These are phyloP conservation scores for Pocillopora grandis DNA, from an alignment of 92 coral and sea anemone genomes.

Conservation along the genomic window DNA sequence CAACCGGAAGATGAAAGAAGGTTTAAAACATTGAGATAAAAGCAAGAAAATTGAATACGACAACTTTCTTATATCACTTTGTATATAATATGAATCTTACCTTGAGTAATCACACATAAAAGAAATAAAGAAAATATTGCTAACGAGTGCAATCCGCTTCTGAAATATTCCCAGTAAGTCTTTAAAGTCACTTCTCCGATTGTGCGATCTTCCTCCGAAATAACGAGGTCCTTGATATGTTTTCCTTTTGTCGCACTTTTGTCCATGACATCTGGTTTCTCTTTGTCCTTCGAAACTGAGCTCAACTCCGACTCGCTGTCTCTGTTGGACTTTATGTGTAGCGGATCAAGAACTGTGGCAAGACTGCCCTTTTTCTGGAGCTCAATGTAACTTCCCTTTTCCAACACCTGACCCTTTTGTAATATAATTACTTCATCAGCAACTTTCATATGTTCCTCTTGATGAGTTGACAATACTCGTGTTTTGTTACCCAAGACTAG, in stretches of 20 bases:
- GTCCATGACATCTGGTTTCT: neutral
- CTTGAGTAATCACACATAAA: neutral
- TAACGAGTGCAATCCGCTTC: neutral
- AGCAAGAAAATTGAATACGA: no score
- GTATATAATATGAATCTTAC: neutral
- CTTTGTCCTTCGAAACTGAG: neutral
- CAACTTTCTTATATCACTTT: no score
- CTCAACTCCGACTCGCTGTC: neutral
- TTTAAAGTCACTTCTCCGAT: neutral
- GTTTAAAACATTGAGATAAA: no score
- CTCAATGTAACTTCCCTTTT: neutral
- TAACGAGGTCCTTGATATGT: neutral
- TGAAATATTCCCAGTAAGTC: constrained; percentile 1
- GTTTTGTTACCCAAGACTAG: neutral
- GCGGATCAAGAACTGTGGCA: neutral
- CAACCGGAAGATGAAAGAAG: no score
- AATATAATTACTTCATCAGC: constrained; percentile 1
- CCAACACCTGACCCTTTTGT: neutral
- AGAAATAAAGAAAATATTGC: neutral
- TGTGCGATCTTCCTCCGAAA: neutral
- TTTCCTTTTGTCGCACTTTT: neutral
- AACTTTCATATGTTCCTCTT: neutral
- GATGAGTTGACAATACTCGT: neutral
- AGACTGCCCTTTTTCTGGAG: neutral
- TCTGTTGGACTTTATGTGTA: neutral